Evolutionary conservation across 2,888 invertebrate species (phyloP), one percentile per base, ranked within the genome.

Genomic region (Philereme transversata): DNA sequence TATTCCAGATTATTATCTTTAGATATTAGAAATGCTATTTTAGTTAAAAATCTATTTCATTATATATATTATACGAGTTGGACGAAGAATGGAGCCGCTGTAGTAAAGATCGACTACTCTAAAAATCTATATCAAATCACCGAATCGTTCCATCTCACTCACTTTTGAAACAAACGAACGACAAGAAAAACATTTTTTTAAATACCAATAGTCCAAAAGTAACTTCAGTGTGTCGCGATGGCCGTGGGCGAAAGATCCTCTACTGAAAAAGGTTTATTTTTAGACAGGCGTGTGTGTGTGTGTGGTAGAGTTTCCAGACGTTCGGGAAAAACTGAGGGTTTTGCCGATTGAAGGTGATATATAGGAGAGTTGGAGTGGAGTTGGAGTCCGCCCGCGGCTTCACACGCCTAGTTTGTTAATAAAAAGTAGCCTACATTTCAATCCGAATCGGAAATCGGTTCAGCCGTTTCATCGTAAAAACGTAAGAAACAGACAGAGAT

Each of bases 231-330:
- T 53, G 63, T 59, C 62, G 58, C 50, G 47, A 22, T 49, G 51
- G 36, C 11, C 49, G 59, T 59, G 59, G 59, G 56, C 63, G 62
- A 36, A 36, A 22, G 41, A 59, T 53, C 36, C 59, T 59, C 56
- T 4, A 40, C 51, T 43, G 47, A 59, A 56, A 59, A 56, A 33
- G n/a, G 36, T 60, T 59, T 63, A 63, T 63, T 63, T 60, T 59
- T 45, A 53, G 52, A 45, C 46, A 22, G 33, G 36, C 53, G 49
- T 45, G 38, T 36, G 47, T 51, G 34, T 22, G 36, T n/a, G n/a
- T n/a, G n/a, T n/a, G 22, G 1, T 53, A 45, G 55, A 44, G 45
- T 57, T 48, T 40, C 51, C 51, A 48, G 40, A 40, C 40, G 40
- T 40, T 4, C 46, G 53, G 47, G 38, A 11, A 47, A 46, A 40